phyloP scores from a whole-genome alignment of 2,113 vertebrate genomes.

The Sminthopsis crassicaudata region DNA sequence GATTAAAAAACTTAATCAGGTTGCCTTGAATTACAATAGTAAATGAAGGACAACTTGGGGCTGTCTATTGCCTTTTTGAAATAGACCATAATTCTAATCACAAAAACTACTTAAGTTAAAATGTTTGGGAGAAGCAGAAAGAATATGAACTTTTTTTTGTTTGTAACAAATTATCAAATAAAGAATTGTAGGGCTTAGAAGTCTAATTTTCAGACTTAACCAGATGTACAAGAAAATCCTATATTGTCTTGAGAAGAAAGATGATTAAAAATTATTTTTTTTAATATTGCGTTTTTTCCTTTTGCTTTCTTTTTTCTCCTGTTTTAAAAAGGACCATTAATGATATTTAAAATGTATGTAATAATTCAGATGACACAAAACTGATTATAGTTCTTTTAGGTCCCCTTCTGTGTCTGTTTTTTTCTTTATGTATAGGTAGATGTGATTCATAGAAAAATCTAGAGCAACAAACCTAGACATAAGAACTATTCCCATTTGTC shows the following conservation, averaged over 20 bases:
- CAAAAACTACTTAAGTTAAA: not conserved
- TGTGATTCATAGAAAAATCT: not conserved
- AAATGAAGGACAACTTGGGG: not conserved
- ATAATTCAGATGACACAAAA: constrained; percentile 37
- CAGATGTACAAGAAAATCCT: constrained; percentile 3
- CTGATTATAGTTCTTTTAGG: not conserved
- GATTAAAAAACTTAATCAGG: constrained; percentile 10
- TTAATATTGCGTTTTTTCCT: not conserved
- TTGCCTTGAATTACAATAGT: constrained; percentile 34
- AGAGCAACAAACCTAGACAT: not conserved
- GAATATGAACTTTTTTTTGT: constrained; percentile 14
- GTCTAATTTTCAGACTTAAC: not conserved
- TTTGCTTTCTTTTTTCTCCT: not conserved
- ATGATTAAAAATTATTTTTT: constrained; percentile 24
- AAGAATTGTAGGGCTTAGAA: constrained; percentile 37
- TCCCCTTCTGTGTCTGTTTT: not conserved
- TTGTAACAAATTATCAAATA: constrained; percentile 19
- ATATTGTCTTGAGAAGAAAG: constrained; percentile 20
- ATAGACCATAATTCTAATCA: not conserved
- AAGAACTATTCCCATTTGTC: not conserved
- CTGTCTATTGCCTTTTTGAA: constrained; percentile 36
- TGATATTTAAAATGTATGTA: constrained; percentile 35
- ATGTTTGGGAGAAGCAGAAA: not conserved
- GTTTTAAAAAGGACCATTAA: not conserved
- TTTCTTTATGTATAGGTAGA: not conserved